Evolutionary conservation across 2,888 invertebrate species (phyloP).

Genomic region (Ophion ellenae): DNA sequence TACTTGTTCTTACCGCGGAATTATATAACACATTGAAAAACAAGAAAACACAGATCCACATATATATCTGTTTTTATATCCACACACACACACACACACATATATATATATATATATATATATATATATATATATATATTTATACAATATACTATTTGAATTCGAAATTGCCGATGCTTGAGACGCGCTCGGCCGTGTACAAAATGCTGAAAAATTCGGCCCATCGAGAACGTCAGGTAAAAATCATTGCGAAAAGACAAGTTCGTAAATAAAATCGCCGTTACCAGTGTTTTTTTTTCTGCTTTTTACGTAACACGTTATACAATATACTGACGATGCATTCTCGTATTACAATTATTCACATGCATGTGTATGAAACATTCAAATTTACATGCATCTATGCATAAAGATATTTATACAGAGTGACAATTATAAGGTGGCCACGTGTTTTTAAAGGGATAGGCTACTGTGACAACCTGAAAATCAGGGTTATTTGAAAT

Average conservation of each 20-base stretch:
- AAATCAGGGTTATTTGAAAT: too few relatives aligned
- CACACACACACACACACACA: not conserved
- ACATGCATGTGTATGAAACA: not conserved
- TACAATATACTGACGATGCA: conserved; percentile 37
- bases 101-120: not conserved
- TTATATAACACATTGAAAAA: not conserved
- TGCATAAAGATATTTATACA: not conserved
- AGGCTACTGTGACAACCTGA: too few relatives aligned
- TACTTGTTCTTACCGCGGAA: conserved; percentile 28
- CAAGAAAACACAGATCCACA: not conserved
- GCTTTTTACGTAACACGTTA: conserved; percentile 26
- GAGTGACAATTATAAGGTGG: not conserved
- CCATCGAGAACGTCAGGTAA: conserved; percentile 83
- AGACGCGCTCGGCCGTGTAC: conserved; percentile 82
- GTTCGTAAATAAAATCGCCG: not conserved
- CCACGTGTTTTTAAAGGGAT: too few relatives aligned
- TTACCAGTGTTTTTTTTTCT: conserved; percentile 20
- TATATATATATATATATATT: not conserved
- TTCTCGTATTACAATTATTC: conserved; percentile 17
- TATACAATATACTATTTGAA: conserved; percentile 5
- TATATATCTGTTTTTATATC: not conserved
- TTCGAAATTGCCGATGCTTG: conserved; percentile 75
- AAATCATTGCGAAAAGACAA: conserved; percentile 15
- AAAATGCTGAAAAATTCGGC: conserved; percentile 83
- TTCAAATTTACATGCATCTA: not conserved